Percentiles rank a stretch among this genome's conserved stretches.
phyloP scores from a whole-genome alignment of 2,797 vertebrate species.

The Menidia menidia region DNA sequence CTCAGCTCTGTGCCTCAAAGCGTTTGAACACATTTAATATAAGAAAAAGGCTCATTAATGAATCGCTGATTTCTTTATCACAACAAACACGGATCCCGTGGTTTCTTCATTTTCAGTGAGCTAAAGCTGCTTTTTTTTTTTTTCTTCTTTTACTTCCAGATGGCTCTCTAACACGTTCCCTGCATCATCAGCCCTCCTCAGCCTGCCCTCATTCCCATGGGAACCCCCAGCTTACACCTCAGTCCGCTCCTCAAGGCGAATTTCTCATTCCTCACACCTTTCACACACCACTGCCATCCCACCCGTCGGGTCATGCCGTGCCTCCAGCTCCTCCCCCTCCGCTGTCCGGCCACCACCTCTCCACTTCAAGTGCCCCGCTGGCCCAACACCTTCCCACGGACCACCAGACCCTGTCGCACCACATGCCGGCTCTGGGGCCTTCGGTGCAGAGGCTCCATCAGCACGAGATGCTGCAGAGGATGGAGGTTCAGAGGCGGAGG shows the following conservation, averaged over 20 bases:
- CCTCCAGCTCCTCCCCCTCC: slow-evolving; percentile 85
- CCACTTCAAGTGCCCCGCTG: slow-evolving; percentile 87
- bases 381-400: slow-evolving; percentile 91
- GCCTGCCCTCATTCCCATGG: slow-evolving; percentile 94
- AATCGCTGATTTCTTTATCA: background rate
- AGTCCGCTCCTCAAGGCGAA: slow-evolving; percentile 90
- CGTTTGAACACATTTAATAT: too few relatives aligned
- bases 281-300: slow-evolving; percentile 90
- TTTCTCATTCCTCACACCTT: slow-evolving; percentile 97
- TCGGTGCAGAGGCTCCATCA: slow-evolving; percentile 92
- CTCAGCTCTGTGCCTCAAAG: background rate
- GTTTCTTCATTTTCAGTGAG: background rate
- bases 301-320: slow-evolving; percentile 89
- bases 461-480: slow-evolving; percentile 95
- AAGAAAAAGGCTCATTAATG: background rate
- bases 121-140: background rate
- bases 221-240: slow-evolving; percentile 91
- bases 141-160: slow-evolving; percentile 76
- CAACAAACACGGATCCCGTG: background rate
- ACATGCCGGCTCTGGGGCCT: slow-evolving; percentile 90
- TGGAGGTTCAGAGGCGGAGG: slow-evolving; percentile 95
- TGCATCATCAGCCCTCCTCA: slow-evolving; percentile 94
- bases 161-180: slow-evolving; percentile 91
- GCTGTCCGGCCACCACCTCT: slow-evolving; percentile 87
- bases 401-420: slow-evolving; percentile 92